Evolutionary conservation across 2,888 invertebrate genomes (phyloP), one percentile per base, ranked within the genome.

Genomic region (Agonopterix subpropinquella): DNA sequence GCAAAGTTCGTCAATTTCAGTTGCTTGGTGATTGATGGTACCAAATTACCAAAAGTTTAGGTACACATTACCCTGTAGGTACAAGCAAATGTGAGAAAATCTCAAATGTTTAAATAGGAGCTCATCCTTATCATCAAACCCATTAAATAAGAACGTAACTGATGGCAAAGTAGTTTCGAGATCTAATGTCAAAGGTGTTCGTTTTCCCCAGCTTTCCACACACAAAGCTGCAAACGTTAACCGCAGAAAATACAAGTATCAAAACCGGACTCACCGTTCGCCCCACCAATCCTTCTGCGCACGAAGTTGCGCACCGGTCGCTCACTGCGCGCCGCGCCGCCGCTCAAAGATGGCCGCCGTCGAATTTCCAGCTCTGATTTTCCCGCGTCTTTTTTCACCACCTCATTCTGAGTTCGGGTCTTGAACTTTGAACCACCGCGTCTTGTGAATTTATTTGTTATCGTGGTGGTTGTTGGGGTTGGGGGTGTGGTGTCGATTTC

Each of bases 211-310:
- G 28, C 28, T 28, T 28, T 28, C 28, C 28, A 28, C 28, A 28
- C 41, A 41, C 41, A 41, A 28, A 28, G 28, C 28, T 28, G 28
- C 28, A 28, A 28, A 28, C 28, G 28, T 7, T 28, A 28, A 28
- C 28, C 28, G 39, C 39, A 9, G 39, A 39, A n/a, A 39, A 39
- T n/a, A 39, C 39, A 39, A 39, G n/a, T 39, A 39, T 39, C 9
- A 4, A 67, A 80, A 72, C 77, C 75, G 75, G 75, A 83, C 86
- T 87, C 67, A 87, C 87, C 70, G 67, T 75, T 80, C 59, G 75
- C 81, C 77, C 80, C 82, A 53, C 78, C 78, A 62, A 69, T 69
- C 57, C 79, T 67, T 53, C 82, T 70, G 13, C 85, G 78, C 61
- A 71, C 73, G 65, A 80, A 83, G 66, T 71, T 77, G 58, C 85